These are phyloP conservation scores for Proteles cristata DNA, from an alignment of 2,113 vertebrate genomes.

Conservation along the genomic window DNA sequence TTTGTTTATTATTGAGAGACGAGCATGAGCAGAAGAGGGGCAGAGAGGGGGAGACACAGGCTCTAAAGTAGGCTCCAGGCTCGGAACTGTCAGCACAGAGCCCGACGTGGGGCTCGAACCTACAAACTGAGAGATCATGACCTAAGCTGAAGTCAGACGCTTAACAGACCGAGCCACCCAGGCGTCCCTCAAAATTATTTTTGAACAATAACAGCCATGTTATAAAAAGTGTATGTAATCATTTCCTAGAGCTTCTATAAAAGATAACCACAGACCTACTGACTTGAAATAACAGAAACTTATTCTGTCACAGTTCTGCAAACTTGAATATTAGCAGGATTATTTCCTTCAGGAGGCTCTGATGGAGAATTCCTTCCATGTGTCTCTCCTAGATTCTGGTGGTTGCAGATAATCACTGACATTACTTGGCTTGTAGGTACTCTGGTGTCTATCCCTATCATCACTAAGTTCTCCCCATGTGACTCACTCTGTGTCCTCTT, in stretches of 20 bases:
- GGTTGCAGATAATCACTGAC: background rate
- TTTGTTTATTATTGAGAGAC: no score
- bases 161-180: no score
- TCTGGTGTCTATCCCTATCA: background rate
- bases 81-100: no score
- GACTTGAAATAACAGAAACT: background rate
- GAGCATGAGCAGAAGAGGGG: no score
- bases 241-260: background rate
- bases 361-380: rapidly evolving
- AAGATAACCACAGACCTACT: background rate
- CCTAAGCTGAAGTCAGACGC: no score
- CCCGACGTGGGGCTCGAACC: no score
- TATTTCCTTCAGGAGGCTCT: background rate
- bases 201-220: background rate
- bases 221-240: background rate
- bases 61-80: no score
- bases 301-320: background rate
- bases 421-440: background rate
- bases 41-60: no score
- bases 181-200: background rate
- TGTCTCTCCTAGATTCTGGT: background rate
- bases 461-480: background rate
- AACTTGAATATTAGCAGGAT: background rate
- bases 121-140: no score
- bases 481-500: background rate